Base-by-base conservation (phyloP, 2,888 invertebrate genomes). In the Pollenia griseotomentosa region DNA sequence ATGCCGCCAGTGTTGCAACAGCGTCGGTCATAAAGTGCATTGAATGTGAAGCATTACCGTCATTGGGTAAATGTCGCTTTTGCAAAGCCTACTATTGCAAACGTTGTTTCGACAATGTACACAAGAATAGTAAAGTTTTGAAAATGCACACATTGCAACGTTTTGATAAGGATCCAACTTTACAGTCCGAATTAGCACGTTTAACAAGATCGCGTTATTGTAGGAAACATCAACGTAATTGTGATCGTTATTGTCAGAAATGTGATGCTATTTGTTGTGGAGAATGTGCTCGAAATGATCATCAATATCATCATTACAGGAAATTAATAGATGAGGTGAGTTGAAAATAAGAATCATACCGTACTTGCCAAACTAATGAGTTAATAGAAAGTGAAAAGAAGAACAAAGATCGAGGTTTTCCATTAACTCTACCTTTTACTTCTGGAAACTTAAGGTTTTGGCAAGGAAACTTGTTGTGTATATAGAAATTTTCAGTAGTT, bases 51-150 rank as follows among this genome's bases (percentile, higher is more conserved):
- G 5, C 51, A 0, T 61, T 44, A 0, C 48, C 86, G 0, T 91
- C 92, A 10, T 61, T 78, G 8, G 91, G 91, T 11, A 85, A 90
- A 16, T 93, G 93, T 85, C 88, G 88, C n/a, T 89, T 91, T 59
- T 93, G 93, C 83, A 90, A 89, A 61, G 91, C 89, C 2, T 90
- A 90, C 71, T 93, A 90, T 57, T 93, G 93, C 86, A 89, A 88
- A 7, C 83, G 75, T 6, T 93, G 93, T 81, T 93, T 92, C 65
- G 89, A 90, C 0, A 84, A 75, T 1, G 90, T 93, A 0, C 93
- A 93, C 83, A 88, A 88, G 14, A 88, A 90, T 48, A 92, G 92
- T 44, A 91, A 90, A 86, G 91, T 91, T 1, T 89, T 93, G 4
- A 90, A 92, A 85, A 87, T 85, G 14, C 93, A 93, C 81, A 53